These are phyloP conservation scores for Enteromius paludinosus DNA, from an alignment of 2,797 vertebrate species.

Conservation along the genomic window DNA sequence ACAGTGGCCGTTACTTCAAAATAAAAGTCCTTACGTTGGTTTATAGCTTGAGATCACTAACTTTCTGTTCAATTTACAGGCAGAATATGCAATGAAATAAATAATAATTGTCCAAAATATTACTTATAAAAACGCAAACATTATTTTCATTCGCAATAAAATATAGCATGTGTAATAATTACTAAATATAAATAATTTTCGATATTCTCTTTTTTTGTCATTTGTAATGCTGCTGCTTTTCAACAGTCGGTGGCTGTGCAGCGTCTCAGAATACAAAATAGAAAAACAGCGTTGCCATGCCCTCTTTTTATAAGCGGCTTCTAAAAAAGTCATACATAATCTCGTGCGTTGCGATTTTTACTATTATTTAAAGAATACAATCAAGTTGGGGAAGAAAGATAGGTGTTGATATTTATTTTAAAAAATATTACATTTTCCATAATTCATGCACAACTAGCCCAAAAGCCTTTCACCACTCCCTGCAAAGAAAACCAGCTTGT, in stretches of 20 bases:
- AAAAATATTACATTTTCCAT: not conserved
- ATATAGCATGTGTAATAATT: not conserved
- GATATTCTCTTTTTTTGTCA: not conserved
- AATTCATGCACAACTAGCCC: not conserved
- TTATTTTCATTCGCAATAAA: not conserved
- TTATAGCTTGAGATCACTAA: not conserved
- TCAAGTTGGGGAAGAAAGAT: not conserved
- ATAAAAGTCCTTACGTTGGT: conserved; percentile 26
- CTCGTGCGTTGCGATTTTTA: not conserved
- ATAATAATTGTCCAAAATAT: not conserved
- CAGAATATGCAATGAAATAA: not conserved
- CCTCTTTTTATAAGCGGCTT: not conserved
- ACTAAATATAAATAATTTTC: not conserved
- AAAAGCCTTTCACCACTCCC: not conserved
- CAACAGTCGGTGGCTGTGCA: not conserved
- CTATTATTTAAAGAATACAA: not conserved
- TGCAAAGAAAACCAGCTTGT: not conserved
- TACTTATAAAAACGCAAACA: not conserved
- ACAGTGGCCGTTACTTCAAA: conserved; percentile 12
- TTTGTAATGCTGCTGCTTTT: not conserved
- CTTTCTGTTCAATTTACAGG: not conserved
- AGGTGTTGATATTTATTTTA: not conserved
- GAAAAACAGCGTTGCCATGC: not conserved
- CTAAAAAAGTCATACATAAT: not conserved
- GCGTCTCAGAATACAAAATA: conserved; percentile 4